phyloP scores from a whole-genome alignment of 2,797 vertebrate species.

The Rhinichthys osculus region DNA sequence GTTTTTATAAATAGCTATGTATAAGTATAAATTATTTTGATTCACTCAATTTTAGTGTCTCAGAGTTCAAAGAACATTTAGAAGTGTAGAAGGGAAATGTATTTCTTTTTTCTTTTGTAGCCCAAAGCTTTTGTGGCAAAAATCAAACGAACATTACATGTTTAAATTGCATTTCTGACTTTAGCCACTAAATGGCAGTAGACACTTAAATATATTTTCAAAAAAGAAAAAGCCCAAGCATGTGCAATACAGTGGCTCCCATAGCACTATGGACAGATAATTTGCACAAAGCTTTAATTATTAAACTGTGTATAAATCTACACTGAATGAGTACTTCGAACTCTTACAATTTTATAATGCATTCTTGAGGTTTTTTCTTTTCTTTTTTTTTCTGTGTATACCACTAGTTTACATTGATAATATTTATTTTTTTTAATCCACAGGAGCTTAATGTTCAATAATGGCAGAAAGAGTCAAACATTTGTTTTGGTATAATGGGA shows the following conservation, averaged over 20 bases:
- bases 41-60: neutral
- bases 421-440: neutral
- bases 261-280: neutral
- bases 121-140: neutral
- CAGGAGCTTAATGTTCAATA: neutral
- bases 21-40: neutral
- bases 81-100: neutral
- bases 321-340: neutral
- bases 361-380: neutral
- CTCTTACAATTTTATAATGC: neutral
- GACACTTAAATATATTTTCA: constrained; percentile 41
- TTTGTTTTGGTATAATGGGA: neutral
- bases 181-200: constrained; percentile 56
- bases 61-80: neutral
- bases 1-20: neutral
- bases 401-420: neutral
- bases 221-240: neutral
- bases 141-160: neutral
- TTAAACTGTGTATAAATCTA: neutral
- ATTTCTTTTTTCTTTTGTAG: neutral
- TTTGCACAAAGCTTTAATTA: neutral
- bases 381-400: neutral
- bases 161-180: constrained; percentile 32
- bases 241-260: neutral
- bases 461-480: neutral